Evolutionary conservation across 2,888 invertebrate genomes (phyloP), one percentile per base, ranked within the genome.

Genomic region (Apantesis nais): DNA sequence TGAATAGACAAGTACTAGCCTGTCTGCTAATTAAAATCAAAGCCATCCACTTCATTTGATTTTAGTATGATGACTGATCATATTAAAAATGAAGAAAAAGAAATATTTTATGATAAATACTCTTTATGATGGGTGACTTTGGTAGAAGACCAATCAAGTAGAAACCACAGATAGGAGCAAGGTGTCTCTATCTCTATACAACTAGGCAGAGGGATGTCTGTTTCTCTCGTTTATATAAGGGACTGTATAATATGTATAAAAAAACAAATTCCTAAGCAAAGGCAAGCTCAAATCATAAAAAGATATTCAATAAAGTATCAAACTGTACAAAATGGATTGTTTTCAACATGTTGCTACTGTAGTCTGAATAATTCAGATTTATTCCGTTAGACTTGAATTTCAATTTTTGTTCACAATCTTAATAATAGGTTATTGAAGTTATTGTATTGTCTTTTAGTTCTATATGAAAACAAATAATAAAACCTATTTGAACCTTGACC

Each of bases 401-500:
- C 5, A 58, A 29, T 29, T 58, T 58, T 29, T 11, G n/a, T 55
- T 25, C 0, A 3, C 55, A 29, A 16, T 4, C 16, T 29, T 55
- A 58, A 4, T 16, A 58, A 58, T 58, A 29, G 58, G 25, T 29
- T n/a, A 58, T 58, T 29, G 58, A 58, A 58, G 29, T 29, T 55
- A 55, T 29, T 55, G 25, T 58, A 58, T 58, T 58, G 58, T 62
- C 19, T 62, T 22, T 34, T 37, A 37, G 61, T 62, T 4, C 61
- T 62, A 25, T 41, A 63, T 39, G 41, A 41, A 63, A 37, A 62
- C 37, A 68, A 62, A 62, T 62, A 25, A 44, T 41, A 61, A 61
- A 31, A 44, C 25, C 34, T 22, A 58, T 62, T 52, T 44, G 52
- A 64, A 65, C 58, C 48, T 62, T 52, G 52, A 62, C 61, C 61